These are phyloP conservation scores for Liodrosophila aerea DNA, from an alignment of 2,888 invertebrate genomes.

Conservation along the genomic window DNA sequence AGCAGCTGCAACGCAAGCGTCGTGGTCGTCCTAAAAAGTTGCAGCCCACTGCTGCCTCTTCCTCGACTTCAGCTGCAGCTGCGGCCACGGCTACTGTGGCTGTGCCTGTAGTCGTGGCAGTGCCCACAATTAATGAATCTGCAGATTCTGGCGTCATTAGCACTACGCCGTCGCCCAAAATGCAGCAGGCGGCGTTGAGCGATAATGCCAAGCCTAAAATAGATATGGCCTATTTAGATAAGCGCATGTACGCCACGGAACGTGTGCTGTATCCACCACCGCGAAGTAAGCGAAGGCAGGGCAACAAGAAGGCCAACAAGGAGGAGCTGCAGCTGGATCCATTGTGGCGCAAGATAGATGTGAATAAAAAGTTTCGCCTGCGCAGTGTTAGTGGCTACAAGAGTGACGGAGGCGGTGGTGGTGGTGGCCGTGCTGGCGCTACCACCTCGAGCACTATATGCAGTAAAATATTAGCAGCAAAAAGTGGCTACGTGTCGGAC, in stretches of 20 bases:
- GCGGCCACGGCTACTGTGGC: slow-evolving; percentile 8
- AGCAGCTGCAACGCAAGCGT: slow-evolving; percentile 70
- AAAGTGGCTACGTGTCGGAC: slow-evolving; percentile 85
- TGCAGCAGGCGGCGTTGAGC: slow-evolving; percentile 82
- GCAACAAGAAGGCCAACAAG: slow-evolving; percentile 83
- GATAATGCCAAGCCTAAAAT: slow-evolving; percentile 77
- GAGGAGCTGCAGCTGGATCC: slow-evolving; percentile 85
- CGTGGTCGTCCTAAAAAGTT: slow-evolving; percentile 81
- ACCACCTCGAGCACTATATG: slow-evolving; percentile 81
- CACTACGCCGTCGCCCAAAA: slow-evolving; percentile 87
- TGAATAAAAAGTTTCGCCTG: slow-evolving; percentile 85
- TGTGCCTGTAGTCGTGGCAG: slow-evolving; percentile 7
- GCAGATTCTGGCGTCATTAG: slow-evolving; percentile 90
- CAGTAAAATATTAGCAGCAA: slow-evolving; percentile 81
- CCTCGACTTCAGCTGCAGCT: background rate
- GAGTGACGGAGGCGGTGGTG: slow-evolving; percentile 83
- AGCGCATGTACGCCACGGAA: slow-evolving; percentile 88
- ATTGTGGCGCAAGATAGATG: slow-evolving; percentile 86
- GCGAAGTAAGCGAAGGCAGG: slow-evolving; percentile 87
- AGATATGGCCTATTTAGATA: slow-evolving; percentile 84
- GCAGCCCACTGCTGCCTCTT: slow-evolving; percentile 20
- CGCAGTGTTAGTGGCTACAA: slow-evolving; percentile 85
- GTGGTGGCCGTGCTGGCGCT: slow-evolving; percentile 49
- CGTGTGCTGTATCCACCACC: slow-evolving; percentile 90
- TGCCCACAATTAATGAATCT: slow-evolving; percentile 85